Evolutionary conservation across 1,140 invertebrate genomes (phyloP), one percentile per base, ranked within the genome.

Genomic region (Zaprionus inermis): DNA sequence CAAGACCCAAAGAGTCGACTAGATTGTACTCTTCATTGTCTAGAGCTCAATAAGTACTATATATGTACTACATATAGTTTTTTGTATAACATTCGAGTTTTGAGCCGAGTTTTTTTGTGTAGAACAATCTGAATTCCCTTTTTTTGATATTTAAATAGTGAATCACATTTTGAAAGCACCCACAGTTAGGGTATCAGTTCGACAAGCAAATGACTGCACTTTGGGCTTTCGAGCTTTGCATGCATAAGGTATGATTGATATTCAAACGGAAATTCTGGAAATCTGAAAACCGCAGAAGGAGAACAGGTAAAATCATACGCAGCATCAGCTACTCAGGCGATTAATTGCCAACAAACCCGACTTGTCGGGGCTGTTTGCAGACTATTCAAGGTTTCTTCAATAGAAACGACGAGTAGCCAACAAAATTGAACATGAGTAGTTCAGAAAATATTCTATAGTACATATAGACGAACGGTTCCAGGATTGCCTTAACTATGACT

Each of bases 211-310:
- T 56, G 66, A 68, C 61, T 81, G 81, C 78, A 75, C 70, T 84
- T 65, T 66, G 51, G 46, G 74, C 76, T 69, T 75, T 59, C 14
- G 28, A 71, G 83, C 86, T 88, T 86, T 74, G 70, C 79, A 88
- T 88, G 69, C 76, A 88, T 82, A 88, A 82, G 38, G 41, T 71
- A 88, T 76, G 72, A 75, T 71, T 71, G 38, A 51, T 46, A 63
- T 65, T 78, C 78, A 49, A 32, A 7, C 32, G 44, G 14, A 41
- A 34, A 44, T 10, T 44, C 38, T 58, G 3, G 16, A 16, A 41
- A 69, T 49, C 44, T 22, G 44, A 52, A 22, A 9, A 16, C 38
- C 38, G 57, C 18, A 14, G 10, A 12, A 3, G 20, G 1, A 3
- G 20, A 22, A 12, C 20, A 44, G 38, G 7, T 24, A 22, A 38